phyloP scores from a whole-genome alignment of 2,797 vertebrate species.

The Sarcoramphus papa region DNA sequence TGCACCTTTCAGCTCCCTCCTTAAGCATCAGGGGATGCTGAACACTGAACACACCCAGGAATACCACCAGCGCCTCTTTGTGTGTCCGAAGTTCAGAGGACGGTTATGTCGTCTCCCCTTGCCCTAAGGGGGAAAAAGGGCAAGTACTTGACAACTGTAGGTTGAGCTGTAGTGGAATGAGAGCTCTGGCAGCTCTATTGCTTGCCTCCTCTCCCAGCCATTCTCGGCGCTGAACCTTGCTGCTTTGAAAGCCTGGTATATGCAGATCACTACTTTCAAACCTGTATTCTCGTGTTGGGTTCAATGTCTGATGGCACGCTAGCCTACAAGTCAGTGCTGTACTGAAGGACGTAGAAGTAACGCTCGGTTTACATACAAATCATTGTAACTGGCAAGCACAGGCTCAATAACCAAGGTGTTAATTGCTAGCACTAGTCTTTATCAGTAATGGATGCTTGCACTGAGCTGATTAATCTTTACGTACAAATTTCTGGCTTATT shows the following conservation, averaged over 20 bases:
- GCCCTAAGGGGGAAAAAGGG: accelerated
- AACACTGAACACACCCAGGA: accelerated
- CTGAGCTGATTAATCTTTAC: background rate
- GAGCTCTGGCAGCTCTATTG: accelerated
- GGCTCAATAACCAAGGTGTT: background rate
- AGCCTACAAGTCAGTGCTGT: background rate
- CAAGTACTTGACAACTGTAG: accelerated
- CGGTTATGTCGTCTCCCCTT: accelerated
- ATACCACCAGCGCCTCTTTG: background rate
- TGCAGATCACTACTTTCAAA: too few species aligned
- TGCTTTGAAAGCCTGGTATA: background rate
- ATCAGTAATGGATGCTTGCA: background rate
- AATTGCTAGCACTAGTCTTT: background rate
- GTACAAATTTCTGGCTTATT: background rate
- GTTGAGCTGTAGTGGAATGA: accelerated
- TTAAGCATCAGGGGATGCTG: accelerated
- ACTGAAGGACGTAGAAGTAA: accelerated
- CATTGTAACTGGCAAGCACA: accelerated
- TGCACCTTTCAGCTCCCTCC: background rate
- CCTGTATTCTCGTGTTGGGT: background rate
- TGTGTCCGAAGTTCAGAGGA: accelerated
- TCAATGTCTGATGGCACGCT: accelerated
- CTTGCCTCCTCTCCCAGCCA: too few species aligned
- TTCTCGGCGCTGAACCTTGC: background rate
- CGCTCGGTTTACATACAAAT: accelerated